A percentile compares a stretch with the other conserved stretches of the same genome.
Evolutionary conservation across 2,113 vertebrate genomes (phyloP).

Genomic region (Synodontis membranacea): DNA sequence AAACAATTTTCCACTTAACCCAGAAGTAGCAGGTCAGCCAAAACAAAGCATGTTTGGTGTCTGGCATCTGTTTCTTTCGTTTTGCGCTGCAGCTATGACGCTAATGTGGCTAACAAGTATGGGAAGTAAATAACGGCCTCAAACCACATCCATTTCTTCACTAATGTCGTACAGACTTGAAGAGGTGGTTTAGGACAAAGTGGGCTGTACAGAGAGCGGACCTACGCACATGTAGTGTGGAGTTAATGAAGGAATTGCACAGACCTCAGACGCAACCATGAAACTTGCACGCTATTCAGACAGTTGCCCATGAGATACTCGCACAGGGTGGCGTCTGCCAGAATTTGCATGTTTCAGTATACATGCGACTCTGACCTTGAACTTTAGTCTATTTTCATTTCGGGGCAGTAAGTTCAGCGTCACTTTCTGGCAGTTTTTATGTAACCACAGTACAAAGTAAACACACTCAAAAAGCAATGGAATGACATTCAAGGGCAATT

Average conservation of each 20-base stretch:
- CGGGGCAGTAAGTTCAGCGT: not conserved
- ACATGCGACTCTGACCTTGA: not conserved
- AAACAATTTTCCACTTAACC: conserved; percentile 9
- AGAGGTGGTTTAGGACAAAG: not conserved
- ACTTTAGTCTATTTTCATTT: not conserved
- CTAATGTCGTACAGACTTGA: conserved; percentile 5
- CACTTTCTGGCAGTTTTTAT: not conserved
- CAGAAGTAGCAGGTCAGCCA: conserved; percentile 1
- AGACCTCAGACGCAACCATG: not conserved
- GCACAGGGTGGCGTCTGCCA: not conserved
- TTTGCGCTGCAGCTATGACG: conserved; percentile 6
- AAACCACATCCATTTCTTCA: conserved; percentile 30
- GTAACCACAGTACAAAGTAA: not conserved
- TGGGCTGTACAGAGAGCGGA: not conserved
- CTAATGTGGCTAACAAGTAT: conserved; percentile 26
- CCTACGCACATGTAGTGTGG: not conserved
- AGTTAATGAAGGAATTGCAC: not conserved
- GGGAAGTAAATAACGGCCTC: conserved; percentile 10
- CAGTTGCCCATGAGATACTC: not conserved
- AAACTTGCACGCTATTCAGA: not conserved
- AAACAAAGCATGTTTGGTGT: conserved; percentile 15
- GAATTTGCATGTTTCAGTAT: not conserved
- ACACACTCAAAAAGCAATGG: not conserved
- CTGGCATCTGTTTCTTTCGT: conserved; percentile 2
- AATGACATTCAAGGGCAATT: not conserved